Conservation (phyloP, 2,888 invertebrate genomes). For the Pegoplata infirma region DNA sequence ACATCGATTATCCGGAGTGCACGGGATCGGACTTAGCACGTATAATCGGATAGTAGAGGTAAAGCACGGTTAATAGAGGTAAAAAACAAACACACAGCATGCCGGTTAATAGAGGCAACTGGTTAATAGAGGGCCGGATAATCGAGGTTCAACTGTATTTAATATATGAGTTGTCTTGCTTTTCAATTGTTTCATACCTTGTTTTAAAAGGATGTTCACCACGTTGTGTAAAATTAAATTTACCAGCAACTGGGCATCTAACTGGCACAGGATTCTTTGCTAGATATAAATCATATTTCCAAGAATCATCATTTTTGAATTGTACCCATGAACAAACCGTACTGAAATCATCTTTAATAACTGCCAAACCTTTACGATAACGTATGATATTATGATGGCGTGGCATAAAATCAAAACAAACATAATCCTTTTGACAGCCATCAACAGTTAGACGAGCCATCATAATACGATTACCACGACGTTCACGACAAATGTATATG, state of each 20-base stretch:
- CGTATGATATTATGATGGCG: constrained; percentile 97
- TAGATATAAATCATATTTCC: constrained; percentile 91
- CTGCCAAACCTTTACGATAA: constrained; percentile 91
- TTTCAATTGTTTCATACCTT: too few species aligned
- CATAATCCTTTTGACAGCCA: constrained; percentile 97
- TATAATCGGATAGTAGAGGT: too few species aligned
- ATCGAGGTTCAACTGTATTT: too few species aligned
- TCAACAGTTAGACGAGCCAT: constrained; percentile 98
- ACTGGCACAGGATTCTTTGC: constrained; percentile 94
- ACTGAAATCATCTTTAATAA: constrained; percentile 93
- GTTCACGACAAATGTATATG: constrained; percentile 96
- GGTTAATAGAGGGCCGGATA: too few species aligned
- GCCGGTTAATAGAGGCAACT: too few species aligned
- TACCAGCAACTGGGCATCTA: constrained; percentile 96
- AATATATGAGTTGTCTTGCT: too few species aligned
- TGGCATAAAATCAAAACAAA: constrained; percentile 97
- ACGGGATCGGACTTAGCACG: too few species aligned
- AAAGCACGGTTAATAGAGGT: too few species aligned
- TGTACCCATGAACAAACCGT: constrained; percentile 97
- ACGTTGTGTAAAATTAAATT: constrained; percentile 94
- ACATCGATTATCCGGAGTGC: too few species aligned
- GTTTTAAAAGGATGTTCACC: constrained; percentile 96
- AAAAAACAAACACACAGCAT: too few species aligned
- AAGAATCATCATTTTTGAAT: constrained; percentile 89
- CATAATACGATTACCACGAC: constrained; percentile 93